phyloP scores from a whole-genome alignment of 1,140 invertebrate species.

The Eriosoma lanigerum region DNA sequence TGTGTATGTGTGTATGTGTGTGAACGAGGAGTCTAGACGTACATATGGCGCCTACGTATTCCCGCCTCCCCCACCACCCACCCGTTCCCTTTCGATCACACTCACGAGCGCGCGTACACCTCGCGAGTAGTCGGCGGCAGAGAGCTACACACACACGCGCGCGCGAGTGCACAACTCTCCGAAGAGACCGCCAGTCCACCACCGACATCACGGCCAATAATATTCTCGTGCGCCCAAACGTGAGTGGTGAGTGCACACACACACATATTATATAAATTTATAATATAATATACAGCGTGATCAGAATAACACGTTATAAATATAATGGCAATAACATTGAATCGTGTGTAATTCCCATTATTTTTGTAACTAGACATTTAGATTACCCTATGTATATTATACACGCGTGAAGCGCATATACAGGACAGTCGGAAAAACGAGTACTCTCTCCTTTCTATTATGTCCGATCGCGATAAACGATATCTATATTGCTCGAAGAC shows the following conservation, averaged over 20 bases:
- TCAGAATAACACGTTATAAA: background rate
- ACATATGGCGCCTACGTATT: constrained; percentile 38
- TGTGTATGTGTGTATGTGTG: background rate
- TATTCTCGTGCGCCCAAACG: constrained; percentile 17
- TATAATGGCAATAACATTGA: too few relatives aligned
- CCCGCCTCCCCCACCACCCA: background rate
- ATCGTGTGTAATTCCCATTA: too few relatives aligned
- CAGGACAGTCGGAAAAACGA: too few relatives aligned
- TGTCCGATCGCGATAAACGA: too few relatives aligned
- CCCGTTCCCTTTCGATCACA: background rate
- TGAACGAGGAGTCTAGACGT: constrained; percentile 36
- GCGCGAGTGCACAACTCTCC: background rate
- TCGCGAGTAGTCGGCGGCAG: background rate
- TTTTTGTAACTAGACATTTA: too few relatives aligned
- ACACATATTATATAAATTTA: background rate
- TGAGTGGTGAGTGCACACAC: background rate
- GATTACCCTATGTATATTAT: too few relatives aligned
- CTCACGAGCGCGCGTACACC: background rate
- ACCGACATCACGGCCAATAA: constrained; percentile 34
- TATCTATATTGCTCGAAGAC: too few relatives aligned
- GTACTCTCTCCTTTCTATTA: too few relatives aligned
- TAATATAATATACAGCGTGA: background rate
- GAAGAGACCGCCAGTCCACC: background rate
- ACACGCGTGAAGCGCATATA: too few relatives aligned
- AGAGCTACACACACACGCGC: background rate